Percentiles rank a stretch among this genome's conserved stretches.
These are phyloP conservation scores for Microplitis demolitor DNA, from an alignment of 1,140 invertebrate species.

Conservation along the genomic window DNA sequence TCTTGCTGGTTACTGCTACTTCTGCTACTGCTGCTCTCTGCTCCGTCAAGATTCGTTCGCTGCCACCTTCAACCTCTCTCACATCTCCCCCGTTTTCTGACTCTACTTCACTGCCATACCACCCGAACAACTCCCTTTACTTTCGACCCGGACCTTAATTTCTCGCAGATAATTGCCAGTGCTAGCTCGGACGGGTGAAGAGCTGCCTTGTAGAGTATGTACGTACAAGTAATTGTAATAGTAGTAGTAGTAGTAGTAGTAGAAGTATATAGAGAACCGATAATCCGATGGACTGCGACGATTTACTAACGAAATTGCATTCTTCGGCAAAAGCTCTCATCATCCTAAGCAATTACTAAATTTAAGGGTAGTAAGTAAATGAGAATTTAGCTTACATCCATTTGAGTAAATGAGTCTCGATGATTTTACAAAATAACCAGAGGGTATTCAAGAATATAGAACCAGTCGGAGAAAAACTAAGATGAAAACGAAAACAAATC, in stretches of 20 bases:
- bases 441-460: too few relatives aligned
- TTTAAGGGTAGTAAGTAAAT: slow-evolving; percentile 1
- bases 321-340: slow-evolving; percentile 31
- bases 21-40: slow-evolving; percentile 13
- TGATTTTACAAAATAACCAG: slow-evolving; percentile 13
- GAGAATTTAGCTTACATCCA: background rate
- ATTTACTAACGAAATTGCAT: slow-evolving; percentile 31
- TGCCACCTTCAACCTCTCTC: slow-evolving; percentile 3
- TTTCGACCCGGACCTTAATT: slow-evolving; percentile 31
- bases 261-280: background rate
- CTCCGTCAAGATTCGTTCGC: slow-evolving; percentile 28
- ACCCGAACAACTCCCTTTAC: slow-evolving; percentile 16
- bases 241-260: too few relatives aligned
- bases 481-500: too few relatives aligned
- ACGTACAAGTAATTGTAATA: too few relatives aligned
- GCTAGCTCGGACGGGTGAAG: background rate
- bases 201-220: too few relatives aligned
- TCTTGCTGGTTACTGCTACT: slow-evolving; percentile 21
- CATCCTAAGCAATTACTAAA: slow-evolving; percentile 29
- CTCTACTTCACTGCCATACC: background rate
- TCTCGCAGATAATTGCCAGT: slow-evolving; percentile 34
- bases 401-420: slow-evolving; percentile 5
- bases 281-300: slow-evolving; percentile 23
- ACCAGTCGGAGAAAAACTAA: background rate
- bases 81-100: background rate